These are phyloP conservation scores for Lagorchestes hirsutus DNA, from an alignment of 2,797 vertebrate genomes.

Conservation along the genomic window DNA sequence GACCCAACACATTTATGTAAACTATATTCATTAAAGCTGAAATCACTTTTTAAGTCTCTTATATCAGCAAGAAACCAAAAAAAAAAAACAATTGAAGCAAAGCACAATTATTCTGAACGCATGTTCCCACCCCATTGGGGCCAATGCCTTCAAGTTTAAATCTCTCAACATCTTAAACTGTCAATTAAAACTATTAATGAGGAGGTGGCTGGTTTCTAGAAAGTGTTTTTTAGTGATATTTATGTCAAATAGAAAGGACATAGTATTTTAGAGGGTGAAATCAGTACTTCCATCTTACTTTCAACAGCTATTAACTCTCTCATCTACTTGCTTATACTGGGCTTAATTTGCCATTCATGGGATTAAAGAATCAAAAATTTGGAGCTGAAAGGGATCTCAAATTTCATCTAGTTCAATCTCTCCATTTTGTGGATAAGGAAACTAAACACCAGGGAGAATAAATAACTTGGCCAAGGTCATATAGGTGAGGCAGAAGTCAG, in stretches of 20 bases:
- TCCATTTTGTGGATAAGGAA: neutral
- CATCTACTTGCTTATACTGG: neutral
- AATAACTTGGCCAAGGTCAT: neutral
- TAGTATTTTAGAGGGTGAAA: conserved; percentile 3
- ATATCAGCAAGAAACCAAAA: neutral
- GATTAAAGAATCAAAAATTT: neutral
- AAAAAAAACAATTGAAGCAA: no score
- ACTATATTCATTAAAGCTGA: neutral
- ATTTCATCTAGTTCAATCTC: neutral
- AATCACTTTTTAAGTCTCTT: neutral
- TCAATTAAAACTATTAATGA: neutral
- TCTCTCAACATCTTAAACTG: neutral
- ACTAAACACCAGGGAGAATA: neutral
- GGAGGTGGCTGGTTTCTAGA: neutral
- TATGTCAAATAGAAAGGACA: neutral
- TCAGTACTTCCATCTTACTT: neutral
- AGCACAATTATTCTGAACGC: neutral
- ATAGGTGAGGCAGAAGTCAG: neutral
- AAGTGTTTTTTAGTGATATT: neutral
- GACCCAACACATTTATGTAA: neutral
- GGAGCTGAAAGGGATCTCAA: neutral
- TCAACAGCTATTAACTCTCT: neutral
- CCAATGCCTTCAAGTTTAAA: neutral
- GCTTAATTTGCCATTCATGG: neutral
- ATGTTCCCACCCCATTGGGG: rapidly evolving